Base-by-base conservation (phyloP, 2,113 vertebrate genomes). In the Syrrhaptes paradoxus region DNA sequence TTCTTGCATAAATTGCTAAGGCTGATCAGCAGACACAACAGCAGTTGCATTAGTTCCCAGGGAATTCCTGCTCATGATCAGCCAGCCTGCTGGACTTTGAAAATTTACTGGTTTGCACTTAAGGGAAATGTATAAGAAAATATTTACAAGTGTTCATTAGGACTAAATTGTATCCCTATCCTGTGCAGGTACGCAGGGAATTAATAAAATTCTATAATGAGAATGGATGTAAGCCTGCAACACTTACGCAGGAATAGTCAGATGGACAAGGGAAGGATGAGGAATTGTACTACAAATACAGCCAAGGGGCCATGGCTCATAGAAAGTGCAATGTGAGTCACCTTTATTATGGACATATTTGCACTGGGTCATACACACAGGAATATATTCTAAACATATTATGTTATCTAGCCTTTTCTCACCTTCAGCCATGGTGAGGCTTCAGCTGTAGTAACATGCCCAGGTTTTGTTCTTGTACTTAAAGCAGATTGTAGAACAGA, bases 61-160 rank as follows among this genome's bases (percentile, higher is more conserved):
- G 93, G 91, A 96, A 96, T 95, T 94, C 55, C 68, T 67, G 67
- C 89, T 80, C 93, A 90, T 59, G 68, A 80, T 80, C 52, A 74
- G 76, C 63, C 85, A 92, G 76, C 14, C 45, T 84, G 62, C 36
- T 89, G 90, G 94, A 96, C 55, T 74, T 95, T 43, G 79, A 95
- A 93, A 90, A 95, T 91, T 96, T 94, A 96, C 34, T 85, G 10
- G 0, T 94, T 73, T 87, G 82, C 79, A 83, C 82, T 91, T 88
- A 71, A 83, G 85, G 85, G 92, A 85, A 93, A 93, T 3, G 12
- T 32, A 5, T 91, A 95, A 77, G 93, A 93, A 96, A 96, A 94
- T 96, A 97, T 94, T 95, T 93, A 83, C 90, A 83, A 87, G 82
- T 59, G 38, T 59, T 91, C 85, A 93, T 96, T 96, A 91, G 59